Evolutionary conservation across 2,113 vertebrate species (phyloP).

Genomic region (Glaucidium brasilianum): DNA sequence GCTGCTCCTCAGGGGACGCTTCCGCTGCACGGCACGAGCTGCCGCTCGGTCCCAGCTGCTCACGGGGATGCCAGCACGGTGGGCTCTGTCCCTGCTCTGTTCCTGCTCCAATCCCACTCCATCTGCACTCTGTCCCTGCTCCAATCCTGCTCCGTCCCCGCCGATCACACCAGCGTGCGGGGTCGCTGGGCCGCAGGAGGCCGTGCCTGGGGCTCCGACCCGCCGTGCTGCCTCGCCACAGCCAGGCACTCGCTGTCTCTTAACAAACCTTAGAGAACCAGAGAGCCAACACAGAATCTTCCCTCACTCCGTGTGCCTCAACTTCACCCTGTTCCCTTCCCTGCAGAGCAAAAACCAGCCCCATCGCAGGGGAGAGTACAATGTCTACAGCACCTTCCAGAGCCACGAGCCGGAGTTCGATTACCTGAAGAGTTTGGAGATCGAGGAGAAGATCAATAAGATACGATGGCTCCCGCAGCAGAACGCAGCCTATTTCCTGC

Average conservation of each 20-base stretch:
- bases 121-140: fast-evolving
- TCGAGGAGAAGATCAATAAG: constrained; percentile 98
- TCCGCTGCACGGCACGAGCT: neutral
- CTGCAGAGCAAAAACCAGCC: constrained; percentile 92
- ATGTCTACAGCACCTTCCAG: constrained; percentile 99
- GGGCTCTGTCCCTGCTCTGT: neutral
- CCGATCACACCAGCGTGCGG: fast-evolving
- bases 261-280: neutral
- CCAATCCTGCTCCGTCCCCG: fast-evolving
- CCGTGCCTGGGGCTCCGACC: neutral
- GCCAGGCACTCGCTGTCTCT: fast-evolving
- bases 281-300: neutral
- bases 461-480: constrained; percentile 97
- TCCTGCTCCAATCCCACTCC: neutral
- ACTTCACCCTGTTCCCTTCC: neutral
- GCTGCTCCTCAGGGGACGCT: neutral
- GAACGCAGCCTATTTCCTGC: constrained; percentile 94
- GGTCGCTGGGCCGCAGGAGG: neutral
- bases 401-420: constrained; percentile 97
- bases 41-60: fast-evolving
- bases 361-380: constrained; percentile 94
- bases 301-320: neutral
- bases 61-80: fast-evolving
- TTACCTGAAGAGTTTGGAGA: constrained; percentile 98
- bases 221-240: fast-evolving